Percentiles rank a stretch among this genome's conserved stretches.
Conservation (phyloP, 2,113 vertebrate genomes). For the Acrocephalus arundinaceus region DNA sequence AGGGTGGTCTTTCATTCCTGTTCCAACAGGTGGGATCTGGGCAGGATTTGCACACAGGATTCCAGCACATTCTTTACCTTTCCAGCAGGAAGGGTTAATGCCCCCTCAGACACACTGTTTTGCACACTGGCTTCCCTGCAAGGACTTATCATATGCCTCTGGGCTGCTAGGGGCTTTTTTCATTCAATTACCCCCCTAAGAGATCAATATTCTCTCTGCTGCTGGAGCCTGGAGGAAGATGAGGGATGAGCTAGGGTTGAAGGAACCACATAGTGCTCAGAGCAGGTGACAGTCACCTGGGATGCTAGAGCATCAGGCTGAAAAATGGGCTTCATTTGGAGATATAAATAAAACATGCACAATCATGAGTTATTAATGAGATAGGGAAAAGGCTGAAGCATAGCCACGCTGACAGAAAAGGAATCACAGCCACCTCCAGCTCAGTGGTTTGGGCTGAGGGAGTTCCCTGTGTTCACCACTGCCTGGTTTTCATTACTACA, state of each 20-base stretch:
- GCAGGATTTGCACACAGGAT: background rate
- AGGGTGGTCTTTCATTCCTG: background rate
- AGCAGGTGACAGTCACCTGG: background rate
- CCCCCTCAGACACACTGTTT: background rate
- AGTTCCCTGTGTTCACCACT: background rate
- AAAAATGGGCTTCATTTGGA: constrained; percentile 38
- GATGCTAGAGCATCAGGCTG: background rate
- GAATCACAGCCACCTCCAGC: background rate
- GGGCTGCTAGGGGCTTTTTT: background rate
- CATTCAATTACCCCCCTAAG: background rate
- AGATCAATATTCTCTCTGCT: background rate
- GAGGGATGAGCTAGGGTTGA: background rate
- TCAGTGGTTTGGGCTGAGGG: background rate
- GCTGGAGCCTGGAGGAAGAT: background rate
- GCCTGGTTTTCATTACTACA: background rate
- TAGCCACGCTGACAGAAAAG: background rate
- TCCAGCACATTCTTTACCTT: background rate
- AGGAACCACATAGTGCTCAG: background rate
- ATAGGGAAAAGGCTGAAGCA: background rate
- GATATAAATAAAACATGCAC: constrained; percentile 38
- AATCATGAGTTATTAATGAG: constrained; percentile 4
- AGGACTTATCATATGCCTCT: background rate
- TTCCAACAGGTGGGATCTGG: background rate
- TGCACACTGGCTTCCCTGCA: background rate
- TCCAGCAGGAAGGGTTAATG: background rate